Conservation (phyloP, 2,113 vertebrate genomes). For the human region GRCh38 chr2:190562501-190563000, state of each 20-base stretch:
- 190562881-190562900: background rate
- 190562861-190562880: background rate
- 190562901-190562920: background rate
- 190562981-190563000: background rate
- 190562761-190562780: background rate
- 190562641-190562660: background rate
- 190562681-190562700: background rate
- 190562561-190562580: too few species aligned
- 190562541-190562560: background rate
- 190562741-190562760: background rate
- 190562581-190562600: background rate
- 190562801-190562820: background rate
- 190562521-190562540: background rate
- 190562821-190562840: background rate
- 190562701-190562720: background rate
- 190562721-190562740: background rate
- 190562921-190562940: background rate
- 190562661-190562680: background rate
- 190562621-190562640: background rate
- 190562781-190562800: background rate
- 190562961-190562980: background rate
- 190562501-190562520: background rate
- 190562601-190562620: background rate
- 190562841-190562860: background rate
- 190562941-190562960: background rate